Evolutionary conservation across 1,140 invertebrate species (phyloP).

Genomic region (Euura lappo): DNA sequence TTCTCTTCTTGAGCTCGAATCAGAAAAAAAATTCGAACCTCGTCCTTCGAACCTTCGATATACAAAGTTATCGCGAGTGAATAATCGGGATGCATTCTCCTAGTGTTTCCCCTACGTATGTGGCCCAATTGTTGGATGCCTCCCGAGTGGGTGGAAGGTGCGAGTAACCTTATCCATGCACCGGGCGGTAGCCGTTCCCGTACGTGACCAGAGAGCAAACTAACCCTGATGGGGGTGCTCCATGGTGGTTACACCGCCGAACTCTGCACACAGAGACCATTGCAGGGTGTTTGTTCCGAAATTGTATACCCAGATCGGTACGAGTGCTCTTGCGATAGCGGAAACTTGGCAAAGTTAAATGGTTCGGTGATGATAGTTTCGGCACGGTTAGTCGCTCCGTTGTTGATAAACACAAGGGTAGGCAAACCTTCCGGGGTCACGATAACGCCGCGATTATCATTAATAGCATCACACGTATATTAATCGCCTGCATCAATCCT

Average conservation of each 20-base stretch:
- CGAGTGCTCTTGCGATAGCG: not conserved
- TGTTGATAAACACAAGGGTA: not conserved
- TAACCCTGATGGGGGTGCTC: not conserved
- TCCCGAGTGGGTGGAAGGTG: not conserved
- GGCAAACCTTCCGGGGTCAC: too few species aligned
- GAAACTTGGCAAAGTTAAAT: not conserved
- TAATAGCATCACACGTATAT: too few species aligned
- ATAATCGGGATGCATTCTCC: not conserved
- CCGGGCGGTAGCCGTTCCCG: not conserved
- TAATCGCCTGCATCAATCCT: too few species aligned
- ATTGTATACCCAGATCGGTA: not conserved
- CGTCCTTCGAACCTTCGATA: too few species aligned
- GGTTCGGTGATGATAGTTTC: not conserved
- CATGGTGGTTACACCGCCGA: not conserved
- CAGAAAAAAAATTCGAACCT: too few species aligned
- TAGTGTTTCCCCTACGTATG: too few species aligned
- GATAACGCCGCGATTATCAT: too few species aligned
- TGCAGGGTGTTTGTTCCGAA: not conserved
- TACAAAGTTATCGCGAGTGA: not conserved
- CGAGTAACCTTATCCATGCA: not conserved
- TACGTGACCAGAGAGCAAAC: conserved; percentile 4
- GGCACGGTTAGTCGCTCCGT: not conserved
- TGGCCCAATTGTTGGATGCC: not conserved
- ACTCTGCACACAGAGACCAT: not conserved
- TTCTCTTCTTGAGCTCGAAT: too few species aligned